Percentiles rank a stretch among this genome's conserved stretches.
These are phyloP conservation scores for Pungitius pungitius DNA, from an alignment of 2,113 vertebrate genomes.

Conservation along the genomic window DNA sequence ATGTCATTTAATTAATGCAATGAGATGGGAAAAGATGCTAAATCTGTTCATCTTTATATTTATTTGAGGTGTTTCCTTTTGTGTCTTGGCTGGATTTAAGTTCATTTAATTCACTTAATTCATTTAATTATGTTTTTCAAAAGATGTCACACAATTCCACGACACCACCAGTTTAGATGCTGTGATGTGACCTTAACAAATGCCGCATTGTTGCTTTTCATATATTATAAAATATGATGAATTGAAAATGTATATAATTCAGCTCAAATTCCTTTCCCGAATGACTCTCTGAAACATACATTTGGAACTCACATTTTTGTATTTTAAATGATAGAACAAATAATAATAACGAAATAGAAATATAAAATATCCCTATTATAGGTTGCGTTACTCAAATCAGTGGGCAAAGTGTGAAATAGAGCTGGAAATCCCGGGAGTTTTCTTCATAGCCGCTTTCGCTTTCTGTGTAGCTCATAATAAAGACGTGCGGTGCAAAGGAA, in stretches of 20 bases:
- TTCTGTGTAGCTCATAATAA: slow-evolving; percentile 31
- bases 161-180: not conserved
- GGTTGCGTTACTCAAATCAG: not conserved
- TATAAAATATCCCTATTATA: not conserved
- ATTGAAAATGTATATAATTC: not conserved
- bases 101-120: not conserved
- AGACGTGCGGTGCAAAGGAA: not conserved
- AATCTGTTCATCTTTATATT: not conserved
- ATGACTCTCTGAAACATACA: not conserved
- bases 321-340: not conserved
- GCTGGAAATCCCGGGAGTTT: slow-evolving; percentile 31
- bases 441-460: slow-evolving; percentile 23
- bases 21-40: not conserved
- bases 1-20: slow-evolving; percentile 30
- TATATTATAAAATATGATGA: not conserved
- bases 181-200: not conserved
- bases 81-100: not conserved
- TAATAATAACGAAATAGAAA: not conserved
- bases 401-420: not conserved
- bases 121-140: not conserved
- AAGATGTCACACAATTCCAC: not conserved
- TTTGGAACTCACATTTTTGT: not conserved
- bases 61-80: not conserved
- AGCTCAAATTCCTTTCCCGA: not conserved
- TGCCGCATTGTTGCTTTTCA: not conserved